Conservation (phyloP, 2,888 invertebrate genomes). For the Drosophila setosimentum region DNA sequence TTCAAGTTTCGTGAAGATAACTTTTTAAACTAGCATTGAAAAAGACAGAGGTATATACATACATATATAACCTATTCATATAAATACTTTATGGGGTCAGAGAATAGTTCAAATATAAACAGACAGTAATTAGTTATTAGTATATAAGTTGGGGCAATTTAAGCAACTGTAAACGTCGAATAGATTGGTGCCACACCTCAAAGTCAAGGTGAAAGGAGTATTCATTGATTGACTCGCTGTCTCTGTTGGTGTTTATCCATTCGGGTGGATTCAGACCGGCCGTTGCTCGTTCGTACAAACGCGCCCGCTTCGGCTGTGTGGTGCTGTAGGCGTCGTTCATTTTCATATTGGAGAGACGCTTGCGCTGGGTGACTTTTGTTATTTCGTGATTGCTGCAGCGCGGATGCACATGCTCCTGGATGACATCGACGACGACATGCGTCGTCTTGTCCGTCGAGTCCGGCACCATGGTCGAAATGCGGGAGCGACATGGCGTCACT, state of each 20-base stretch:
- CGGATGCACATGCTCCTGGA: slow-evolving; percentile 72
- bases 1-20: neutral
- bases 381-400: slow-evolving; percentile 78
- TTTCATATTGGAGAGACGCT: slow-evolving; percentile 71
- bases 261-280: slow-evolving; percentile 62
- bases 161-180: neutral
- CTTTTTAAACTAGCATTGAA: neutral
- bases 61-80: neutral
- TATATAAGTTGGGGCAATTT: neutral
- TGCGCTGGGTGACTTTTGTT: slow-evolving; percentile 78
- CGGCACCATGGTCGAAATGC: slow-evolving; percentile 75
- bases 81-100: neutral
- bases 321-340: slow-evolving; percentile 69
- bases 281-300: slow-evolving; percentile 63
- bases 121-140: neutral
- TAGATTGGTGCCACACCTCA: slow-evolving; percentile 54
- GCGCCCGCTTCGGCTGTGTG: slow-evolving; percentile 65
- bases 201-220: slow-evolving; percentile 61
- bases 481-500: slow-evolving; percentile 71
- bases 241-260: slow-evolving; percentile 53
- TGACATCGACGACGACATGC: slow-evolving; percentile 72
- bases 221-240: slow-evolving; percentile 20
- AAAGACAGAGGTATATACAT: too few species aligned
- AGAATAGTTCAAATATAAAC: neutral
- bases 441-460: slow-evolving; percentile 61